These are phyloP conservation scores for Anthoscopus minutus DNA, from an alignment of 2,113 vertebrate species.

Conservation along the genomic window DNA sequence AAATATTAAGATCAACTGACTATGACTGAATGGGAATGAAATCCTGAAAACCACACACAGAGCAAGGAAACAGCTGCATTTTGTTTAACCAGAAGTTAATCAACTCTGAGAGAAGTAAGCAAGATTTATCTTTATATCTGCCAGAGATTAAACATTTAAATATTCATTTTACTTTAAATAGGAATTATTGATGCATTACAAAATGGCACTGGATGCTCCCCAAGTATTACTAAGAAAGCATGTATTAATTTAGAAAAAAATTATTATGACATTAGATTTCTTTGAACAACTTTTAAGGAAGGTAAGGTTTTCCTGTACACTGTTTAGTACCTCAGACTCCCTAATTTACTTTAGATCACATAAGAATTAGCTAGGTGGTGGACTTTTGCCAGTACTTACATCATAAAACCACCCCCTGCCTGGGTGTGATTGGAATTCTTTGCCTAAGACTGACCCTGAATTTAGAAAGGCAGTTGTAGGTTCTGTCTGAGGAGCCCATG, in stretches of 20 bases:
- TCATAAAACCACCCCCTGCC: slow-evolving; percentile 59
- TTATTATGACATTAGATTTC: neutral
- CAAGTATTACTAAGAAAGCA: neutral
- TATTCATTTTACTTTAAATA: slow-evolving; percentile 7
- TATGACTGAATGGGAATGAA: neutral
- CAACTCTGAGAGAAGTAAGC: slow-evolving; percentile 18
- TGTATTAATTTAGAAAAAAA: neutral
- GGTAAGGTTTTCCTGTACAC: neutral
- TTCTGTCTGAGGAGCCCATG: slow-evolving; percentile 20
- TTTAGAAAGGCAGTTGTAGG: slow-evolving; percentile 31
- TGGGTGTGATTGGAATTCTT: slow-evolving; percentile 57
- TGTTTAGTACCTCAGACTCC: neutral
- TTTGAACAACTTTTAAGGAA: slow-evolving; percentile 11
- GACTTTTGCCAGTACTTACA: slow-evolving; percentile 55
- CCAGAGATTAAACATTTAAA: slow-evolving; percentile 8
- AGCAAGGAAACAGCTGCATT: slow-evolving; percentile 20
- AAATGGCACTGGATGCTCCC: neutral
- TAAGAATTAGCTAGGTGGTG: slow-evolving; percentile 39
- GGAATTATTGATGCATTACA: neutral
- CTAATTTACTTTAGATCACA: slow-evolving; percentile 28
- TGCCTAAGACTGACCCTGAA: slow-evolving; percentile 35
- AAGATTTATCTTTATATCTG: slow-evolving; percentile 25
- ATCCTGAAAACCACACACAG: neutral
- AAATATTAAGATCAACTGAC: slow-evolving; percentile 8
- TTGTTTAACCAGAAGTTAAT: slow-evolving; percentile 46